These are phyloP conservation scores for Drosophila kikkawai DNA, from an alignment of 1,140 invertebrate species.

Conservation along the genomic window DNA sequence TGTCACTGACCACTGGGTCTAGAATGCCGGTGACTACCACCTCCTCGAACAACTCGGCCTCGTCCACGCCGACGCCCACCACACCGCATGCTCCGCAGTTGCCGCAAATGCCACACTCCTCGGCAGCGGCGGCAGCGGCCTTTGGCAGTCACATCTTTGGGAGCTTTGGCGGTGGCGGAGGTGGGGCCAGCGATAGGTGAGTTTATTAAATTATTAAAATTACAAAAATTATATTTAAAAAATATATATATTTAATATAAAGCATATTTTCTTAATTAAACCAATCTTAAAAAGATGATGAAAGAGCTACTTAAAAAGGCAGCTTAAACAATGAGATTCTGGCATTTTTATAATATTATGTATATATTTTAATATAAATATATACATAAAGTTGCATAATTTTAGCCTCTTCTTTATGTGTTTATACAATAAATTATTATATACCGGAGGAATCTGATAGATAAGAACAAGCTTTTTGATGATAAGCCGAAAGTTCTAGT, in stretches of 20 bases:
- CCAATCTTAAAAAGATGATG: too few relatives aligned
- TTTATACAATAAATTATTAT: neutral
- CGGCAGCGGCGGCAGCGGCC: constrained; percentile 69
- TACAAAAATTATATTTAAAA: too few relatives aligned
- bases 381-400: neutral
- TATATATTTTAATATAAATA: neutral
- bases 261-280: too few relatives aligned
- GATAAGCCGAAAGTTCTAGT: neutral
- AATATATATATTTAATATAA: too few relatives aligned
- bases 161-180: constrained; percentile 65
- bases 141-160: constrained; percentile 81
- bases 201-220: constrained; percentile 20
- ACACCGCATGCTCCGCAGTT: constrained; percentile 65
- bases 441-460: neutral
- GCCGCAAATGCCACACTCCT: constrained; percentile 61
- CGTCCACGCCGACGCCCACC: constrained; percentile 70
- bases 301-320: too few relatives aligned
- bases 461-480: neutral
- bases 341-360: too few relatives aligned
- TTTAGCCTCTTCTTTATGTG: neutral
- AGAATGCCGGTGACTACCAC: constrained; percentile 53
- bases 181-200: constrained; percentile 66
- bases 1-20: constrained; percentile 75
- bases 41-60: constrained; percentile 70
- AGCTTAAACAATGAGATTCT: too few relatives aligned